Base-by-base conservation (phyloP, 2,888 invertebrate genomes). In the Chloroclysta siterata region DNA sequence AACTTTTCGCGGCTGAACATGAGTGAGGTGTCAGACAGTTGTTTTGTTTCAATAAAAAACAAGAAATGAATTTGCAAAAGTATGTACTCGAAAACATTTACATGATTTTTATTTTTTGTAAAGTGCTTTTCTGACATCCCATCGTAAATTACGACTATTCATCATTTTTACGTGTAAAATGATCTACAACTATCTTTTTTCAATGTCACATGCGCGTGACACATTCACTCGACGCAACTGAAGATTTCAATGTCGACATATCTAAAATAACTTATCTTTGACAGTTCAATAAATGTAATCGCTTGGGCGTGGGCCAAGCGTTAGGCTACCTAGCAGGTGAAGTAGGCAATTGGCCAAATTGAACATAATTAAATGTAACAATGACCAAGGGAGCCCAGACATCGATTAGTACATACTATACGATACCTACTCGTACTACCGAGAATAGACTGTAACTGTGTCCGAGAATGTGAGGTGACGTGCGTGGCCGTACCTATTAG, bases 241-340 rank as follows among this genome's bases (percentile, higher is more conserved):
- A 79, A 80, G 79, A 80, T 86, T 88, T 90, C 92, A 92, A 90
- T 90, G 91, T 87, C 92, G 81, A 75, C 72, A 82, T 83, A 89
- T 84, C 89, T 87, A 90, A 93, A 93, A 93, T 93, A 91, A 91
- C 90, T 92, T 91, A 93, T 89, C 82, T 91, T 91, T 92, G 92
- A 91, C 92, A 91, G 89, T 86, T 88, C 81, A 84, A 86, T 89
- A 87, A 88, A 88, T 90, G 89, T 90, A 88, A 90, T 89, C 88
- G 78, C 68, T 90, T 92, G 92, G 91, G 83, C 54, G 66, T 11
- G 47, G 63, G 86, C 91, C 92, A 91, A 85, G 77, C 76, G 70
- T 77, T 81, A 80, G 79, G 77, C 84, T 87, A 89, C 90, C 90
- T 89, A 88, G 76, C 91, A 92, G 91, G 91, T 92, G 90, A 86